Evolutionary conservation across 2,888 invertebrate genomes (phyloP), one percentile per base, ranked within the genome.

Genomic region (Spilarctia lutea): DNA sequence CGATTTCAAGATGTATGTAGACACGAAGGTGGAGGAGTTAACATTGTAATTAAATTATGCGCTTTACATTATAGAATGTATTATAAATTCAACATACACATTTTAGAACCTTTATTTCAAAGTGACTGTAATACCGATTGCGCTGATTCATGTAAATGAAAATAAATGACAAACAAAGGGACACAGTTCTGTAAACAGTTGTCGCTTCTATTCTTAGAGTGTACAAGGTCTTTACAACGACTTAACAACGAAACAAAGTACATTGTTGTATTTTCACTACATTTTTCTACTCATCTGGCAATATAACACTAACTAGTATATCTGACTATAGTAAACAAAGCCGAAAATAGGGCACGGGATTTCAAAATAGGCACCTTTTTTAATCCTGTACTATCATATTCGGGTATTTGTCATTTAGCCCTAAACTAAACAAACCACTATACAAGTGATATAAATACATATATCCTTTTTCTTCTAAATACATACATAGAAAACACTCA

Each of bases 131-230:
- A 45, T 68, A 18, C 42, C 2, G 45, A 48, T 24, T 48, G 33
- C 35, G 24, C 63, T 71, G 71, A 71, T 63, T 71, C 71, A 71
- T 63, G 42, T 20, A 30, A 63, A 63, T 70, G 27, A 60, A 68
- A 24, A 68, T 56, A 71, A 71, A 71, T 71, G 30, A 71, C 42
- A 71, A 71, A 71, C 71, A 71, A 71, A 71, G 71, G 71, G 71
- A 63, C 71, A 63, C 63, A 63, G 30, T 60, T 42, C 35, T 39
- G 70, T 70, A 42, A 60, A 71, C 63, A 45, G 45, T 56, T 71
- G 63, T 71, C 30, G 71, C 35, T 63, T 63, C 63, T 71, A 71
- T 71, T 71, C 30, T 71, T 63, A 71, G 71, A 71, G 45, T 13
- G 39, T 39, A 63, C 71, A 71, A 71, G 71, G 71, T 71, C 71